Conservation (phyloP, 2,113 vertebrate species). For the Otis tarda region DNA sequence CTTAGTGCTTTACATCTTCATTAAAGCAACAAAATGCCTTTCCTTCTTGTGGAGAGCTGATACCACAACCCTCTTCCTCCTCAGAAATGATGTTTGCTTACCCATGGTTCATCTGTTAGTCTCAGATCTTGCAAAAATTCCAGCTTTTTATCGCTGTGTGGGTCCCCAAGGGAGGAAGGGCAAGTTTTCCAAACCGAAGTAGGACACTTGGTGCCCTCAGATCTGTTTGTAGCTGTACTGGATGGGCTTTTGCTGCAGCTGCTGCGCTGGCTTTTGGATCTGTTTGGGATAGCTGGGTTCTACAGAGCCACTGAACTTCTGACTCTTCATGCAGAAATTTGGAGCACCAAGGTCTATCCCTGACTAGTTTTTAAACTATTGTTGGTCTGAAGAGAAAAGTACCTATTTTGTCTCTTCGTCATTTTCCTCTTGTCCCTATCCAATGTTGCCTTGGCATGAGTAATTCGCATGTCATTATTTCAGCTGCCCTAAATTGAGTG, state of each 20-base stretch:
- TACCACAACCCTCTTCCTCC: neutral
- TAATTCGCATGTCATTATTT: constrained; percentile 49
- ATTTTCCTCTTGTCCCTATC: neutral
- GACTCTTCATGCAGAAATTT: neutral
- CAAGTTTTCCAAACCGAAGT: neutral
- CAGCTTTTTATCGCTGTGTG: neutral
- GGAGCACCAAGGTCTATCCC: neutral
- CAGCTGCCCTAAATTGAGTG: constrained; percentile 7
- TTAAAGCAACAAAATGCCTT: constrained; percentile 23
- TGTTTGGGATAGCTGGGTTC: neutral
- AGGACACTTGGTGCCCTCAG: neutral
- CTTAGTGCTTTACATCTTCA: constrained; percentile 35
- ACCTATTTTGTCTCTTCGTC: neutral
- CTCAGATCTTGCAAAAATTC: neutral
- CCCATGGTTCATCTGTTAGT: neutral
- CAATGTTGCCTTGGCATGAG: neutral
- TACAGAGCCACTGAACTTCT: neutral
- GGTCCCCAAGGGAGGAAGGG: neutral
- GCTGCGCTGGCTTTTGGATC: neutral
- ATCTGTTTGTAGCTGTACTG: neutral
- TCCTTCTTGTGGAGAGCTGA: neutral
- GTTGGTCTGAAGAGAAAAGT: neutral
- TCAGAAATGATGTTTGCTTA: neutral
- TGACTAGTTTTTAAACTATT: neutral
- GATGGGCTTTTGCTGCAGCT: neutral